Base-by-base conservation (phyloP, 2,888 invertebrate genomes). In the Drosophila ochracea region DNA sequence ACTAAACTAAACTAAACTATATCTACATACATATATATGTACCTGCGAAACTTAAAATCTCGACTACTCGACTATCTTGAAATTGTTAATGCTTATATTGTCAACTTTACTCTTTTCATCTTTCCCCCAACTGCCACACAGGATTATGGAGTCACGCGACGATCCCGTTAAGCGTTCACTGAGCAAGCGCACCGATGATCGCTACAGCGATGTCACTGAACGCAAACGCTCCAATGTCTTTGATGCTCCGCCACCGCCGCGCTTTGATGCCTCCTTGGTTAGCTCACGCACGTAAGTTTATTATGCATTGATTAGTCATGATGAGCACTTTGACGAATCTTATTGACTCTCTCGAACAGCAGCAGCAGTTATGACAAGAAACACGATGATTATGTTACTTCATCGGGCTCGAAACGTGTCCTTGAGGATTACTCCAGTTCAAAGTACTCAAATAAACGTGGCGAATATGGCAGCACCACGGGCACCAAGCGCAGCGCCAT, bases 191-290 rank as follows among this genome's bases (percentile, higher is more conserved):
- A 52, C 92, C 3, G 92, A 93, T 73, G 93, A 93, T 76, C 92
- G 93, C 19, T 93, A 93, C 70, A 54, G 84, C 0, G 93, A 92
- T 19, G 80, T 85, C 4, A 53, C 91, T 6, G 93, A 93, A 39
- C 92, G 93, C 28, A 93, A 93, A 68, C 91, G 93, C 6, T 69
- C 92, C n/a, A 61, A 92, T 4, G 91, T 78, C 11, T 93, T 93
- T 73, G 93, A 93, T 69, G 93, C 93, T n/a, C 93, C 93, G 47
- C 93, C 93, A 25, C 93, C 93, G 25, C 93, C 93, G 9, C 89
- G 93, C 68, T 93, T 93, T 77, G 93, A 93, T 84, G 82, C 93
- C 4, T 88, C 91, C 30, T 83, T 93, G 74, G 91, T 91, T 13
- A 63, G 90, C 65, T 87, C 93, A n/a, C 92, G 93, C 91, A 93